Conservation (phyloP, 2,113 vertebrate genomes). For the Okapia johnstoni region DNA sequence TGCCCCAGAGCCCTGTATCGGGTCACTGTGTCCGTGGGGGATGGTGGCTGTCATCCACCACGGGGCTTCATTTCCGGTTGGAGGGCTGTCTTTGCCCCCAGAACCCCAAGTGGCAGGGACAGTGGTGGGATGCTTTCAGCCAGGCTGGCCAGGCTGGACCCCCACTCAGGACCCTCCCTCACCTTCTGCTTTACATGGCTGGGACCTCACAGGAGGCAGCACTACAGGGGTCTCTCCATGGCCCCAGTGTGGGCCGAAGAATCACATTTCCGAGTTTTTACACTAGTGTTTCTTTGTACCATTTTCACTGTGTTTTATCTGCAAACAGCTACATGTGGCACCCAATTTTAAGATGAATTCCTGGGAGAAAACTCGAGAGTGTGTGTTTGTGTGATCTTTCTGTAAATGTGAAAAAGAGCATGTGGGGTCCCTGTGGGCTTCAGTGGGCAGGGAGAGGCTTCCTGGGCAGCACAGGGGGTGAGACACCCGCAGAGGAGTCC, state of each 20-base stretch:
- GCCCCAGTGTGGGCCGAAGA: not conserved
- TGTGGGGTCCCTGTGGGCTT: not conserved
- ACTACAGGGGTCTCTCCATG: fast-evolving
- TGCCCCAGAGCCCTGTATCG: not conserved
- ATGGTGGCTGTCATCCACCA: not conserved
- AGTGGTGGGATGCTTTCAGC: not conserved
- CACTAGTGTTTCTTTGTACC: not conserved
- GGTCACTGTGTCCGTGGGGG: not conserved
- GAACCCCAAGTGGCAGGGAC: not conserved
- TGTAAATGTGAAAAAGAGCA: not conserved
- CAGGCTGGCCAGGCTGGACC: not conserved
- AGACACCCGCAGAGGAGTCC: not conserved
- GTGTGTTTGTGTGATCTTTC: not conserved
- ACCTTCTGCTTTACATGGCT: not conserved
- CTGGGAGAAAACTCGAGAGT: not conserved
- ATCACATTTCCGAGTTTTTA: not conserved
- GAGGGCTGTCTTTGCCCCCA: not conserved
- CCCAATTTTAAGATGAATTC: not conserved
- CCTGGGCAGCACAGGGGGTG: not conserved
- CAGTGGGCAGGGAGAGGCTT: fast-evolving
- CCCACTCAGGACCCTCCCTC: not conserved
- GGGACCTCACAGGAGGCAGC: too few relatives aligned
- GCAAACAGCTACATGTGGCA: not conserved
- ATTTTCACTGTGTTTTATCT: not conserved
- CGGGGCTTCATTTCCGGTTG: not conserved